These are phyloP conservation scores for Sclerodermus sp. DNA, from an alignment of 2,888 invertebrate species.

Conservation along the genomic window DNA sequence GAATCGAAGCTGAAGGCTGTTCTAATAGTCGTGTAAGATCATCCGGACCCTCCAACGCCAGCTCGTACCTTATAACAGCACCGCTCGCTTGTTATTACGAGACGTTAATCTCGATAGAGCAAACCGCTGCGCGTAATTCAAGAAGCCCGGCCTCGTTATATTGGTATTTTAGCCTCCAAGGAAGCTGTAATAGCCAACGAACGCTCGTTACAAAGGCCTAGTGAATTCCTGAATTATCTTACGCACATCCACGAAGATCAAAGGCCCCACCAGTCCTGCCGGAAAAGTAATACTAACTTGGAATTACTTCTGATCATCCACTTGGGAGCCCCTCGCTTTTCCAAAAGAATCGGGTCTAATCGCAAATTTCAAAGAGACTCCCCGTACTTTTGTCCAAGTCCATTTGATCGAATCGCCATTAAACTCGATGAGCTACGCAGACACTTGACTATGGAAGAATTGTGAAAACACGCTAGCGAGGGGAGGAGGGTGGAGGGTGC, in stretches of 20 bases:
- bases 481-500: constrained; percentile 7
- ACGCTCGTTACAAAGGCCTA: neutral
- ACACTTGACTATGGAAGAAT: neutral
- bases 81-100: constrained; percentile 11
- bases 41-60: constrained; percentile 9
- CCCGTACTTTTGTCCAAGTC: too few relatives aligned
- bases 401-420: neutral
- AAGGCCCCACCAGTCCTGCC: too few relatives aligned
- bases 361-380: too few relatives aligned
- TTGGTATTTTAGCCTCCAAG: neutral
- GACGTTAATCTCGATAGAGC: constrained; percentile 8
- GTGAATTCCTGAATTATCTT: too few relatives aligned
- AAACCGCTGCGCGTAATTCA: constrained; percentile 1
- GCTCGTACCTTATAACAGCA: constrained; percentile 9
- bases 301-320: too few relatives aligned
- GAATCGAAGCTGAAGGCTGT: constrained; percentile 20
- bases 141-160: constrained; percentile 3
- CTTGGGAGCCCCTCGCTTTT: too few relatives aligned
- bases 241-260: too few relatives aligned
- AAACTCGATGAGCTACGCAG: neutral
- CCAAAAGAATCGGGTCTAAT: too few relatives aligned
- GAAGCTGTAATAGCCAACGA: neutral
- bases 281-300: too few relatives aligned
- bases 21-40: neutral
- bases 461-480: neutral